A percentile compares a stretch with the other conserved stretches of the same genome.
phyloP scores from a whole-genome alignment of 2,797 vertebrate genomes.

The Eleutherodactylus coqui region DNA sequence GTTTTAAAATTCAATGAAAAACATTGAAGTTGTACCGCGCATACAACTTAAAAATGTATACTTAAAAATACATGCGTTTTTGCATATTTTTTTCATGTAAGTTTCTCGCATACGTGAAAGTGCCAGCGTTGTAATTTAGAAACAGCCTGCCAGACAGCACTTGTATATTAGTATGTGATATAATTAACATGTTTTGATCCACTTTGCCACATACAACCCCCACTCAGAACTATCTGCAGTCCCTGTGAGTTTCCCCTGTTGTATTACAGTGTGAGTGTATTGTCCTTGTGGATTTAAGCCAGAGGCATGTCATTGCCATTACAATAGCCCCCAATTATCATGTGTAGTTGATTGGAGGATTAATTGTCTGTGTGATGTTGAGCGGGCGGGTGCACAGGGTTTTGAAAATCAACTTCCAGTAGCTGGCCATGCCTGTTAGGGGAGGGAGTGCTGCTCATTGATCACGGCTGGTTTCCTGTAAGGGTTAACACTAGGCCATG shows the following conservation, averaged over 20 bases:
- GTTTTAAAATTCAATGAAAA: too few species aligned
- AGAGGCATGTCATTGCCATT: background rate
- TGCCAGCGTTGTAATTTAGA: too few species aligned
- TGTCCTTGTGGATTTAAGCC: background rate
- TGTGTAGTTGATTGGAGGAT: background rate
- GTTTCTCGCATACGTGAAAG: too few species aligned
- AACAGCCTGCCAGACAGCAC: too few species aligned
- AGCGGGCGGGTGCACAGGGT: constrained; percentile 49
- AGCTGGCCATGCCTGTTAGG: constrained; percentile 15
- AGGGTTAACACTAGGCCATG: background rate
- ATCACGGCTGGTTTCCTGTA: constrained; percentile 27
- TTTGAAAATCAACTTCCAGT: constrained; percentile 59
- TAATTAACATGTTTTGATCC: too few species aligned
- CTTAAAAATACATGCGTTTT: too few species aligned
- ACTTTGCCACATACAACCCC: too few species aligned
- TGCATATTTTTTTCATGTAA: too few species aligned
- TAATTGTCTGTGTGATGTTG: background rate
- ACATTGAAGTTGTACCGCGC: too few species aligned
- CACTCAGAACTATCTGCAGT: too few species aligned
- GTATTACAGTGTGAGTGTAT: background rate
- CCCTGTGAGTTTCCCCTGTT: background rate
- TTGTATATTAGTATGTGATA: too few species aligned
- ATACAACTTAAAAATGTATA: too few species aligned
- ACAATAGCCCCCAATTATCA: background rate
- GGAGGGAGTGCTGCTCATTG: background rate